Base-by-base conservation (phyloP, 2,888 invertebrate genomes). In the Tetropium fuscum region DNA sequence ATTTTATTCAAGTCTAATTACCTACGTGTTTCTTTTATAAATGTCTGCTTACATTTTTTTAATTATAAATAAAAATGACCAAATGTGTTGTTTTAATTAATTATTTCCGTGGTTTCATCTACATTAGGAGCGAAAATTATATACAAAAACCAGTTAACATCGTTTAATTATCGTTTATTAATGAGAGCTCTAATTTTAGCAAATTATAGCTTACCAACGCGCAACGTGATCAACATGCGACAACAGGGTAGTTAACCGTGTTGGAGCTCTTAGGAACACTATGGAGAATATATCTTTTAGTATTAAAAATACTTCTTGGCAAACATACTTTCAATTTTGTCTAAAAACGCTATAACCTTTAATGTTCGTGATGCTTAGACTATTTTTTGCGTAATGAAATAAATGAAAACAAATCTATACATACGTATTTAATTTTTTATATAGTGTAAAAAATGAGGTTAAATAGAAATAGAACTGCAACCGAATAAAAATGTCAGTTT, bases 21-120 rank as follows among this genome's bases (percentile, higher is more conserved):
- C 32, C 4, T 32, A 32, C 32, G 32, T 32, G 32, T 11, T 32
- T 32, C 13, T 32, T 32, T 32, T 32, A 32, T 11, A 32, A 32
- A 32, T 32, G 10, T 13, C 13, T 32, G 4, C 10, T 5, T 32
- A 11, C 32, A 3, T 11, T 11, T 32, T 10, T 13, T 1, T 32
- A 10, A 32, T 32, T 32, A 32, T 32, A 32, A 32, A 32, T 32
- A 11, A 11, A 32, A 32, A 32, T 32, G 10, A 32, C 13, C 32
- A 32, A 32, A 5, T 32, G 10, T 32, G 10, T 27, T 32, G 4
- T 32, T 32, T 32, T 11, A 27, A 10, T 32, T 32, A 11, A 32
- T 32, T 32, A 32, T 6, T 11, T 11, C 5, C 11, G n/a, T n/a
- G 3, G 32, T 32, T 32, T 32, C n/a, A 8, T 10, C 10, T 32